Conservation (phyloP, 2,113 vertebrate species). For the Oceanodroma tethys region DNA sequence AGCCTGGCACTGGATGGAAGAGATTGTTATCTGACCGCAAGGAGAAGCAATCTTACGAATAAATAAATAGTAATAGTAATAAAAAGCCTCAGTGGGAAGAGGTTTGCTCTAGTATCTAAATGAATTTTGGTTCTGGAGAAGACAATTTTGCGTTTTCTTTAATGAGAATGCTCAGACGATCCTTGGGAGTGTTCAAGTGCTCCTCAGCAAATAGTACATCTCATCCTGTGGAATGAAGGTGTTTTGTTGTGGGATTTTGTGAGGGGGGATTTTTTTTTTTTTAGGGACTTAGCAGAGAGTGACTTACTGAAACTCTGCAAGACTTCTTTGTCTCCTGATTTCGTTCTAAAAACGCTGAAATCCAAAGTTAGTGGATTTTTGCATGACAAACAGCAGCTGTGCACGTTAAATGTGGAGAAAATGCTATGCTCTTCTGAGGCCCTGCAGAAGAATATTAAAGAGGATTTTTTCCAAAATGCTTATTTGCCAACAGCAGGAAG, state of each 20-base stretch:
- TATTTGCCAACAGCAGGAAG: not conserved
- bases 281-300: not conserved
- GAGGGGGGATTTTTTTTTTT: rapidly evolving
- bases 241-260: not conserved
- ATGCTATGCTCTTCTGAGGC: not conserved
- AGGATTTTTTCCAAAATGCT: not conserved
- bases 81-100: not conserved
- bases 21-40: not conserved
- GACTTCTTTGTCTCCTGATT: not conserved
- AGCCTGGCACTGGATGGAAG: too few relatives aligned
- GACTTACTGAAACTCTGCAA: not conserved
- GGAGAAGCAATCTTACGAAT: not conserved
- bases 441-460: not conserved
- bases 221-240: not conserved
- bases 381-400: not conserved
- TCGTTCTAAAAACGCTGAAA: not conserved
- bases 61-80: not conserved
- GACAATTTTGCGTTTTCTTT: not conserved
- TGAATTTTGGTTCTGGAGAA: not conserved
- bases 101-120: not conserved
- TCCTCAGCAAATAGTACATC: not conserved
- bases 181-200: not conserved
- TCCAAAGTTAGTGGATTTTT: not conserved
- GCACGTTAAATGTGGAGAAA: not conserved
- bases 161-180: not conserved